Conservation (phyloP, 92 coral and sea anemone genomes). For the Phenganax stokvisi region DNA sequence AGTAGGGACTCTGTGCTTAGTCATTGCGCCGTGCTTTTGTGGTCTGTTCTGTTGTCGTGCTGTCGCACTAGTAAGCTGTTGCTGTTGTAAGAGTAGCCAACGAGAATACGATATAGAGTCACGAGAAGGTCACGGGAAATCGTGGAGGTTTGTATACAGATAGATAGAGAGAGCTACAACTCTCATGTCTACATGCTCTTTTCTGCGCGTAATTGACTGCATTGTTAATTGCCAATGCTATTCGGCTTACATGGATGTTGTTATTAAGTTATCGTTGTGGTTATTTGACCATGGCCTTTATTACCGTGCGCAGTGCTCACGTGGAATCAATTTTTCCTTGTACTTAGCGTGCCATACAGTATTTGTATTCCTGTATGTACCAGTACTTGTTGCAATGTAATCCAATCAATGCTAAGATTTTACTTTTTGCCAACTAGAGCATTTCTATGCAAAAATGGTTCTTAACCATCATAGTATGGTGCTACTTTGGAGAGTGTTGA, state of each 20-base stretch:
- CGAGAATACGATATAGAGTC: not conserved
- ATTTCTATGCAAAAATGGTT: not conserved
- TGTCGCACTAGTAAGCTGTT: not conserved
- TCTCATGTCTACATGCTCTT: no score
- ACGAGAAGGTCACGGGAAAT: not conserved
- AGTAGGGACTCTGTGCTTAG: conserved; percentile 6
- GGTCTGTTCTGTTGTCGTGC: not conserved
- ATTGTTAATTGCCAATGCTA: conserved; percentile 4
- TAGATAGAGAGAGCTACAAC: no score
- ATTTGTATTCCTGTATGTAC: no score
- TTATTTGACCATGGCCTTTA: not conserved
- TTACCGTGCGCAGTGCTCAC: no score
- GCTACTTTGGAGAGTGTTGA: not conserved
- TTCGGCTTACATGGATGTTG: not conserved
- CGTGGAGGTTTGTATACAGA: not conserved
- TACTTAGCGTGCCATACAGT: no score
- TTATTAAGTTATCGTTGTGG: not conserved
- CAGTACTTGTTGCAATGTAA: no score
- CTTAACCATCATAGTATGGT: not conserved
- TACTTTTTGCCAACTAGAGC: no score
- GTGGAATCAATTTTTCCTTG: no score
- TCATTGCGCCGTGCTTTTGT: not conserved
- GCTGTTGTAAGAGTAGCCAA: not conserved
- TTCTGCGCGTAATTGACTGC: not conserved
- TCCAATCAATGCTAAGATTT: no score